Evolutionary conservation across 35 echinoderm and acorn worm species (phyloP), one percentile per base, ranked within the genome.

Genomic region (Apostichopus californicus): DNA sequence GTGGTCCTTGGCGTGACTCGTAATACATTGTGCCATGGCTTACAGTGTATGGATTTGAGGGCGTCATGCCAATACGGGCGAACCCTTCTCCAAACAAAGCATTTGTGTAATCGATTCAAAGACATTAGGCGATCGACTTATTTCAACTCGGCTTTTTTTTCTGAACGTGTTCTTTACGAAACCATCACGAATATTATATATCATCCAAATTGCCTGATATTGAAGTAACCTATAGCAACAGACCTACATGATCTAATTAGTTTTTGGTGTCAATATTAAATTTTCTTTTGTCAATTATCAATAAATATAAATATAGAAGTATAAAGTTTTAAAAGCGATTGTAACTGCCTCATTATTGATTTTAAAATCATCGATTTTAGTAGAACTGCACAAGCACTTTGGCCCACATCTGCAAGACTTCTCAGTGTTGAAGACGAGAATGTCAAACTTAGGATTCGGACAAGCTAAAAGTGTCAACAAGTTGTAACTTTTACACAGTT

Each of bases 311-410:
- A 68, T 68, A 68, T 68, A 18, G 18, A 68, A 18, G 11, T 68
- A 18, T 68, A 11, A 18, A 11, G 11, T 68, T 5, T 18, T 14
- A 68, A 68, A 68, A 68, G 64, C 55, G 80, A 83, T 55, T 83
- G 52, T 55, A 83, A 83, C 80, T 55, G 80, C 55, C 80, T 83
- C 80, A 83, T 83, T 83, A 83, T 83, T 83, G 80, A 83, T 83
- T 83, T 56, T 17, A 14, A 55, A 34, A 54, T 83, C 34, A 83
- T 83, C 55, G 80, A 83, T 83, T 25, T 25, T 83, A 13, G 7
- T 55, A 55, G 6, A 15, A 18, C 80, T 83, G 26, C 46, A 18
- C 34, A 15, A 83, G 55, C 55, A 83, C 80, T 83, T 46, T 83
- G 80, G 80, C 80, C 46, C 80, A 83, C 80, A 83, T 55, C 24